A percentile compares a stretch with the other conserved stretches of the same genome.
Evolutionary conservation across 2,797 vertebrate species (phyloP).

Genomic region (Novumbra hubbsi): DNA sequence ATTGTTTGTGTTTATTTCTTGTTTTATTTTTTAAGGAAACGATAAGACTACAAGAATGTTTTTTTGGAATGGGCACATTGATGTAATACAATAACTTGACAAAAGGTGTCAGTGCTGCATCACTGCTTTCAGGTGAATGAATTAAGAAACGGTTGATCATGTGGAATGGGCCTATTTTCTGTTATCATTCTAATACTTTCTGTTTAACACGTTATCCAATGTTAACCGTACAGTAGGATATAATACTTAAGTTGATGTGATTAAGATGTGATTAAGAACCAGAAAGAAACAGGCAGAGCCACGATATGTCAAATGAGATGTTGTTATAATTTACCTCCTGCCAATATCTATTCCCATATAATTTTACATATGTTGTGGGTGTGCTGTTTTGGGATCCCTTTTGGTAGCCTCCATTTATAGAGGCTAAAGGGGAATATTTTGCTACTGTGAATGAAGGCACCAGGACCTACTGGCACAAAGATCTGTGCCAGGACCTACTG

Average conservation of each 20-base stretch:
- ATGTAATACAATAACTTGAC: conserved; percentile 3
- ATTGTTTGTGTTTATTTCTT: not conserved
- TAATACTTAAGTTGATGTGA: not conserved
- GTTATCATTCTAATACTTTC: not conserved
- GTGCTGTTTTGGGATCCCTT: not conserved
- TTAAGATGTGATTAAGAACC: not conserved
- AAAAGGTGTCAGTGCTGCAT: conserved; percentile 11
- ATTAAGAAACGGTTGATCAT: not conserved
- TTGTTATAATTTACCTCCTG: not conserved
- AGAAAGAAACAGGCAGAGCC: not conserved
- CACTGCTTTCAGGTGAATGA: not conserved
- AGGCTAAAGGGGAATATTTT: not conserved
- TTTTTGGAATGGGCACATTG: too few relatives aligned
- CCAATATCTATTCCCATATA: conserved; percentile 1
- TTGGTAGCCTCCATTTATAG: not conserved
- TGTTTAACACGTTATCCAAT: not conserved
- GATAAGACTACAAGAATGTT: not conserved
- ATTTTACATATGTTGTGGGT: not conserved
- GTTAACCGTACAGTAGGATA: not conserved
- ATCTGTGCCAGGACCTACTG: conserved; percentile 1
- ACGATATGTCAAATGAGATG: not conserved
- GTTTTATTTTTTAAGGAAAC: too few relatives aligned
- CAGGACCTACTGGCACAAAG: not conserved
- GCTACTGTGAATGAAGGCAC: not conserved
- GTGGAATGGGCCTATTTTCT: not conserved